Conservation (phyloP, 2,113 vertebrate genomes). For the Solenodon paradoxus region DNA sequence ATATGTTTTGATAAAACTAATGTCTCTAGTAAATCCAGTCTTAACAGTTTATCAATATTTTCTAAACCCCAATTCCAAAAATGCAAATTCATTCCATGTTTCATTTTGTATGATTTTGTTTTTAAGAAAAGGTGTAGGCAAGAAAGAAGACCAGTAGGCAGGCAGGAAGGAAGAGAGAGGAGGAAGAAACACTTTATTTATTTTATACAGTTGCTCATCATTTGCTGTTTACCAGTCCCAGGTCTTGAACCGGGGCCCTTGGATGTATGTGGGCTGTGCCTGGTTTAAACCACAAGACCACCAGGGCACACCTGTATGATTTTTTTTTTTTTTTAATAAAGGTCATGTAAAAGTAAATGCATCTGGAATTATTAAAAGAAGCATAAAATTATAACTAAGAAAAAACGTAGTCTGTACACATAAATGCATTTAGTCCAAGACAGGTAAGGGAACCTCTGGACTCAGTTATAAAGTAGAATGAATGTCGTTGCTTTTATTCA, state of each 20-base stretch:
- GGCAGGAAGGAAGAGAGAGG: too few species aligned
- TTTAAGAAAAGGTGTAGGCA: too few species aligned
- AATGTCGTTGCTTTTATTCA: neutral
- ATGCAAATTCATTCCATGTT: neutral
- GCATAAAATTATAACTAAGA: neutral
- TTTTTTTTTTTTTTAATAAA: neutral
- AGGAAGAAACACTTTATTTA: too few species aligned
- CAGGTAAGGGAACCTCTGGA: neutral
- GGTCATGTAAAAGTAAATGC: neutral
- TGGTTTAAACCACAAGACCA: too few species aligned
- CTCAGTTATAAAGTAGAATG: neutral
- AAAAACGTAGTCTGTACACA: neutral
- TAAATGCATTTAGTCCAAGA: neutral
- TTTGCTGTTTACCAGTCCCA: too few species aligned
- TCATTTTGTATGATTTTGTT: too few species aligned
- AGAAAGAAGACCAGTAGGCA: too few species aligned
- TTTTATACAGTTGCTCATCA: too few species aligned
- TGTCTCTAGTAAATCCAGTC: neutral
- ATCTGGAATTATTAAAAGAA: neutral
- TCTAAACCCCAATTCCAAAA: neutral
- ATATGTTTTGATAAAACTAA: neutral
- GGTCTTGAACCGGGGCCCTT: too few species aligned
- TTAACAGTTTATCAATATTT: neutral
- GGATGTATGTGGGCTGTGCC: too few species aligned
- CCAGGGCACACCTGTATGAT: too few species aligned